A percentile compares a stretch with the other conserved stretches of the same genome.
phyloP scores from a whole-genome alignment of 2,113 vertebrate species.

The Jacana jacana region DNA sequence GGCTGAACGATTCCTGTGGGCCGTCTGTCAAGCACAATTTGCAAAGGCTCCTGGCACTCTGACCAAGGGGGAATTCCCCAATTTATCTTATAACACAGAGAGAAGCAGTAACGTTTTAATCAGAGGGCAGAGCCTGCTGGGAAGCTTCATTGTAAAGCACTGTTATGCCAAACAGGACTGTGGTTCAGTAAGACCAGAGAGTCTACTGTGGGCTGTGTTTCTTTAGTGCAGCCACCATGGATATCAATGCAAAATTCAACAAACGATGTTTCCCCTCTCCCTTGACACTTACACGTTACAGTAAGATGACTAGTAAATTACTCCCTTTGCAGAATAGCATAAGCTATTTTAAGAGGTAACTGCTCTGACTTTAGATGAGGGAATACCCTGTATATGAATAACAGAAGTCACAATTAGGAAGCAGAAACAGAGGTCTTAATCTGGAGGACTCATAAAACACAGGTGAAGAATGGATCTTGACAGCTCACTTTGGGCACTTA shows the following conservation, averaged over 20 bases:
- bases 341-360: background rate
- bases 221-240: background rate
- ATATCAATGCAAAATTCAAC: conserved; percentile 5
- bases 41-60: background rate
- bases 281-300: background rate
- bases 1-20: background rate
- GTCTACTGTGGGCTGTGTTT: background rate
- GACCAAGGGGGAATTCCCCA: background rate
- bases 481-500: background rate
- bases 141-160: background rate
- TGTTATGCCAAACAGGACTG: background rate
- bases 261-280: background rate
- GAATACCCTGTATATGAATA: background rate
- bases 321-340: background rate
- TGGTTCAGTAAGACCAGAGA: background rate
- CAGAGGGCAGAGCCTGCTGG: background rate
- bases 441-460: background rate
- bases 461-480: background rate
- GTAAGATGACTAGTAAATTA: background rate
- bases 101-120: conserved; percentile 46
- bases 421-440: background rate
- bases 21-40: conserved; percentile 23
- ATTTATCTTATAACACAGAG: background rate
- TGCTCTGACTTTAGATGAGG: background rate
- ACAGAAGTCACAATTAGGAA: background rate